Evolutionary conservation across 2,797 vertebrate genomes (phyloP).

Genomic region (Phaenicophaeus curvirostris): DNA sequence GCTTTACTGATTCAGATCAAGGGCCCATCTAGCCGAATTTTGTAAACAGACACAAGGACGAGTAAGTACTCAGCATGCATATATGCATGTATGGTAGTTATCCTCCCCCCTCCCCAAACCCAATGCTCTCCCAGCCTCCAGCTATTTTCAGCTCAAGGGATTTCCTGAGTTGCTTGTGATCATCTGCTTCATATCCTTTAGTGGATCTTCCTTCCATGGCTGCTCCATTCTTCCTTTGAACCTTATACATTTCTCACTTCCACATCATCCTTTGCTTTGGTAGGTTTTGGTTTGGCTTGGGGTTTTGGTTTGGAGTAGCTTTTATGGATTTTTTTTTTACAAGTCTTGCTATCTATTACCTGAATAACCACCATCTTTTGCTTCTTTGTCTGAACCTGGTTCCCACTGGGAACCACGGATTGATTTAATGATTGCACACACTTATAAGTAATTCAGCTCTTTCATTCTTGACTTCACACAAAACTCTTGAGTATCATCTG

Average conservation of each 20-base stretch:
- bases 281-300: neutral
- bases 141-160: neutral
- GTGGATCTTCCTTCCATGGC: neutral
- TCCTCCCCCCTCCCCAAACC: too few species aligned
- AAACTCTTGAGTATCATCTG: neutral
- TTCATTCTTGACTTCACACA: neutral
- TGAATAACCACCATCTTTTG: neutral
- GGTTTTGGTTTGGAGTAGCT: neutral
- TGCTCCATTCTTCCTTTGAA: neutral
- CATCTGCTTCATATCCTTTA: neutral
- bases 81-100: neutral
- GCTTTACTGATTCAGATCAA: neutral
- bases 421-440: neutral
- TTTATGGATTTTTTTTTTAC: neutral
- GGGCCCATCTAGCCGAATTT: neutral
- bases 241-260: neutral
- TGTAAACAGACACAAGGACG: neutral
- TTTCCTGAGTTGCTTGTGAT: neutral
- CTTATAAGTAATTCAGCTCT: neutral
- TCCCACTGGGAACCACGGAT: neutral
- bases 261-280: neutral
- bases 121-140: neutral
- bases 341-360: neutral
- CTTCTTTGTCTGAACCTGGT: neutral
- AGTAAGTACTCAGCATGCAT: neutral